These are phyloP conservation scores for Tympanuchus pallidicinctus DNA, from an alignment of 2,113 vertebrate genomes.

Conservation along the genomic window DNA sequence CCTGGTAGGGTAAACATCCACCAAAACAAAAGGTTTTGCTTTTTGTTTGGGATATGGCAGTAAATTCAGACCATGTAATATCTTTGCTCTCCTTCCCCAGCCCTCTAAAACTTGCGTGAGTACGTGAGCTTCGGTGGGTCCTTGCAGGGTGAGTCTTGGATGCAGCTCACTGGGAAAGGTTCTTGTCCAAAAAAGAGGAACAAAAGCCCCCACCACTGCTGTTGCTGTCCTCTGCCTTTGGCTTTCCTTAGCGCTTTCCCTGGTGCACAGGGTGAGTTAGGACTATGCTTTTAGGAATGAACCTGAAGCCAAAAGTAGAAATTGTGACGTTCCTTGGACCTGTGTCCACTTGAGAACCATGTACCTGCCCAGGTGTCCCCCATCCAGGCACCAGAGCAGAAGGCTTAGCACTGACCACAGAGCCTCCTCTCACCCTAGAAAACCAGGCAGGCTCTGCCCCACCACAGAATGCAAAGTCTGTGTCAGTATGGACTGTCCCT, in stretches of 20 bases:
- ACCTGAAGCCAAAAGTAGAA: not conserved
- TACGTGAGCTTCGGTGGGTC: not conserved
- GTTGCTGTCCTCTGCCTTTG: not conserved
- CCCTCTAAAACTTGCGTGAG: not conserved
- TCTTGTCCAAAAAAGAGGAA: not conserved
- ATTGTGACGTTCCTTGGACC: not conserved
- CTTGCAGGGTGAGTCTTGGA: not conserved
- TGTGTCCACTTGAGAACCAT: not conserved
- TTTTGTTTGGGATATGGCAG: not conserved
- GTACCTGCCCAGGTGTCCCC: not conserved
- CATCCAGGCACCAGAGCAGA: not conserved
- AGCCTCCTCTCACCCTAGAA: not conserved
- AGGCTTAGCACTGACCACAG: not conserved
- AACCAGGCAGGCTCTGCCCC: not conserved
- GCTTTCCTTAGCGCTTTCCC: not conserved
- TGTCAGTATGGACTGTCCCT: not conserved
- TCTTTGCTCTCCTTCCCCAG: not conserved
- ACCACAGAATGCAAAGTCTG: fast-evolving
- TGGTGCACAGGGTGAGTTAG: not conserved
- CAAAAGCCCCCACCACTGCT: not conserved
- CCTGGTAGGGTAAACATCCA: conserved; percentile 12
- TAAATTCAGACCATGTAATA: not conserved
- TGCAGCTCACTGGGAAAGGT: not conserved
- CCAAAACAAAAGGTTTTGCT: conserved; percentile 27
- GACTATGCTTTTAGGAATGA: not conserved